Percentiles rank a stretch among this genome's conserved stretches.
These are phyloP conservation scores for Tachystola acroxantha DNA, from an alignment of 2,888 invertebrate genomes.

Conservation along the genomic window DNA sequence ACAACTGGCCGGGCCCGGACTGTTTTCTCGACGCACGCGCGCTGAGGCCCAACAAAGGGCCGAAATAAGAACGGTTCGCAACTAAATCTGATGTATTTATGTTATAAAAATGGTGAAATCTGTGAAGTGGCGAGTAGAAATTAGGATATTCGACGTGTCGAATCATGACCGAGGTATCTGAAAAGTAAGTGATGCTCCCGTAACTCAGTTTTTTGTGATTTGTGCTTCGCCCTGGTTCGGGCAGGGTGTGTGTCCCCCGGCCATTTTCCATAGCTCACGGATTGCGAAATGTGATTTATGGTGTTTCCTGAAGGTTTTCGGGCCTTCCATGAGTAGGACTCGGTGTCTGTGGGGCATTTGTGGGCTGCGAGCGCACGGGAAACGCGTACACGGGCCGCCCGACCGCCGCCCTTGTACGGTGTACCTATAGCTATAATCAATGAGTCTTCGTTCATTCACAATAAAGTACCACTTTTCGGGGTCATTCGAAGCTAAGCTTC, in stretches of 20 bases:
- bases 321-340: slow-evolving; percentile 15
- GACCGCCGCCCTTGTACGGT: slow-evolving; percentile 69
- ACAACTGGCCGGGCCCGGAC: slow-evolving; percentile 66
- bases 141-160: slow-evolving; percentile 90
- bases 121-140: slow-evolving; percentile 88
- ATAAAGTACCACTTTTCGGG: slow-evolving; percentile 64
- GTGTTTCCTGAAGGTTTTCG: slow-evolving; percentile 24
- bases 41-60: slow-evolving; percentile 77
- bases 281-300: slow-evolving; percentile 41
- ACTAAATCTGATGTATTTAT: slow-evolving; percentile 84
- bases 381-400: slow-evolving; percentile 24
- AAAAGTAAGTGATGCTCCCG: slow-evolving; percentile 85
- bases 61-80: slow-evolving; percentile 69
- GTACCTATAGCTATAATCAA: slow-evolving; percentile 69
- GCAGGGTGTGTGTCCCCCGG: slow-evolving; percentile 63
- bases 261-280: slow-evolving; percentile 64
- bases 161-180: slow-evolving; percentile 95
- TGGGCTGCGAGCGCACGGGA: slow-evolving; percentile 23
- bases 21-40: slow-evolving; percentile 72
- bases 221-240: slow-evolving; percentile 59
- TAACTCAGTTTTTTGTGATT: slow-evolving; percentile 47
- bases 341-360: slow-evolving; percentile 14
- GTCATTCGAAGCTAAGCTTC: slow-evolving; percentile 58
- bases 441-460: slow-evolving; percentile 72
- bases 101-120: slow-evolving; percentile 91